A percentile compares a stretch with the other conserved stretches of the same genome.
Conservation (phyloP, 2,888 invertebrate species). For the Orchesella flavescens region DNA sequence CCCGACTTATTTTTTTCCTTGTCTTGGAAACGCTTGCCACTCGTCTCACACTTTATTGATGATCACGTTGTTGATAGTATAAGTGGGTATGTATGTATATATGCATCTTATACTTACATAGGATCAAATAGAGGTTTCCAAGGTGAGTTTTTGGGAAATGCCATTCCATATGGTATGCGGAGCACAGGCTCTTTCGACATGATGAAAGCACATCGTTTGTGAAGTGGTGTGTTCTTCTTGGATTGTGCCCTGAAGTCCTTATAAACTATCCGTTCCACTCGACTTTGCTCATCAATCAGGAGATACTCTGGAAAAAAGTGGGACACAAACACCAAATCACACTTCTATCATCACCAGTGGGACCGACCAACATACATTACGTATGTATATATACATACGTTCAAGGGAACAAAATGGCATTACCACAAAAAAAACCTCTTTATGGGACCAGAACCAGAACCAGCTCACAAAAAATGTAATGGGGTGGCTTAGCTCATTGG, state of each 20-base stretch:
- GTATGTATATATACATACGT: neutral
- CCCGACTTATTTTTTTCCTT: no score
- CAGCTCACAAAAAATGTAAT: no score
- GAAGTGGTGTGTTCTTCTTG: slow-evolving; percentile 77
- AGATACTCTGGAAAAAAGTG: slow-evolving; percentile 63
- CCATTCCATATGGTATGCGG: slow-evolving; percentile 82
- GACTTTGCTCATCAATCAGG: slow-evolving; percentile 70
- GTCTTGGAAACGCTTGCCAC: no score
- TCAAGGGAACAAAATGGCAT: neutral
- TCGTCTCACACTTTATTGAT: no score
- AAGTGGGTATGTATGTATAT: no score
- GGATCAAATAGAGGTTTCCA: slow-evolving; percentile 80
- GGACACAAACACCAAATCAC: slow-evolving; percentile 9
- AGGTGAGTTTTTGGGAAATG: slow-evolving; percentile 80
- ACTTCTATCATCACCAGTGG: neutral
- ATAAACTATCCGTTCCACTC: slow-evolving; percentile 70
- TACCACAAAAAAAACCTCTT: no score
- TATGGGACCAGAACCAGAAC: no score
- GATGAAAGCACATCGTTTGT: slow-evolving; percentile 84
- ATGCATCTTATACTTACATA: slow-evolving; percentile 78
- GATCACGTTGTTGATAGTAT: no score
- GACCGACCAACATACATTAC: neutral
- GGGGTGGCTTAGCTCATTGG: no score
- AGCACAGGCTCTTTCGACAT: slow-evolving; percentile 82
- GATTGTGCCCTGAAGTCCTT: slow-evolving; percentile 73